phyloP scores from a whole-genome alignment of 1,140 invertebrate genomes.

The Drosophila punjabiensis region DNA sequence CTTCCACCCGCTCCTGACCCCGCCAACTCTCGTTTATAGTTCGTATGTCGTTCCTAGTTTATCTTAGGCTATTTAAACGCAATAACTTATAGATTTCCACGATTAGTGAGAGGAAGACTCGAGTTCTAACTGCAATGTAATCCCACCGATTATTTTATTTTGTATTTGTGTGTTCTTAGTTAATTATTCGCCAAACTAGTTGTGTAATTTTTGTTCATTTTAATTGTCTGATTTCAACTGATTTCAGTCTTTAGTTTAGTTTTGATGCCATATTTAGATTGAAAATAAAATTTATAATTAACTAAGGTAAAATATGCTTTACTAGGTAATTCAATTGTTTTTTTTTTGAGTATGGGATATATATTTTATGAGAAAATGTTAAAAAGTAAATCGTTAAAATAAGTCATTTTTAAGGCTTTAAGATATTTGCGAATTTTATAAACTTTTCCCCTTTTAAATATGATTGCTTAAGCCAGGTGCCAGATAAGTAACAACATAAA shows the following conservation, averaged over 20 bases:
- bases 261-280: constrained; percentile 9
- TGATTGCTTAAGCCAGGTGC: too few species aligned
- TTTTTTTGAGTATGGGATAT: too few species aligned
- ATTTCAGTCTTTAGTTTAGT: constrained; percentile 6
- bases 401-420: too few species aligned
- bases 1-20: constrained; percentile 66
- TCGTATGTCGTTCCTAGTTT: constrained; percentile 7
- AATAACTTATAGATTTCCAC: constrained; percentile 54
- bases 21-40: neutral
- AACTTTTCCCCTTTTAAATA: too few species aligned
- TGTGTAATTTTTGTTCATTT: constrained; percentile 14
- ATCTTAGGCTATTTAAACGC: constrained; percentile 39
- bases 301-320: neutral
- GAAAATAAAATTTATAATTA: neutral
- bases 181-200: constrained; percentile 42
- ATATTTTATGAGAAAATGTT: too few species aligned
- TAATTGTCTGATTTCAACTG: neutral
- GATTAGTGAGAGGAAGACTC: constrained; percentile 38
- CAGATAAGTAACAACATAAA: too few species aligned
- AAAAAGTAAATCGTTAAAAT: too few species aligned
- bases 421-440: too few species aligned
- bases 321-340: too few species aligned
- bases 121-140: constrained; percentile 27
- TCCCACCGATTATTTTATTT: constrained; percentile 38
- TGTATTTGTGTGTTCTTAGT: constrained; percentile 26